Conservation (phyloP, 2,797 vertebrate species). For the Vipera latastei region DNA sequence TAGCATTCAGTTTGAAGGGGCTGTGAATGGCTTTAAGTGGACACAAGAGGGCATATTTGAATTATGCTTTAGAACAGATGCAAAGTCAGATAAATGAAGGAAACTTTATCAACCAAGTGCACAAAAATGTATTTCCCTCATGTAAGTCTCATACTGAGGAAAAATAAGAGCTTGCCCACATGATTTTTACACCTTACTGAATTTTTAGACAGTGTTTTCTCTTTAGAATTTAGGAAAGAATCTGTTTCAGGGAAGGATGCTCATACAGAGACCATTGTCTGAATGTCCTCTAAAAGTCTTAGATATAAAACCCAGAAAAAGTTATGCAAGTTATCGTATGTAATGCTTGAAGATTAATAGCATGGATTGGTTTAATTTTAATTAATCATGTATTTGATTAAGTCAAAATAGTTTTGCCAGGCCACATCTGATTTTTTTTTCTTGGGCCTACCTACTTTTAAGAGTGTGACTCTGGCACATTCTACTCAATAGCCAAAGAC, state of each 20-base stretch:
- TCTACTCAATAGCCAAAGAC: not conserved
- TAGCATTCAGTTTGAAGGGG: not conserved
- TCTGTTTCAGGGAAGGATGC: not conserved
- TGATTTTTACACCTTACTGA: not conserved
- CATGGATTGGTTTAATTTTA: not conserved
- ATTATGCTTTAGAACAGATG: not conserved
- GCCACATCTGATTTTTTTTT: not conserved
- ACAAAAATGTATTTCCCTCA: not conserved
- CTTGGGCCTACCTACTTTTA: not conserved
- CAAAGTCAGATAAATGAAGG: not conserved
- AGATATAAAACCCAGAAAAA: not conserved
- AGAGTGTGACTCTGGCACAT: not conserved
- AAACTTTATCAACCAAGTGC: not conserved
- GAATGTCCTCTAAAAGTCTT: not conserved
- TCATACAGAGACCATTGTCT: not conserved
- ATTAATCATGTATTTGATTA: not conserved
- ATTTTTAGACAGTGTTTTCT: not conserved
- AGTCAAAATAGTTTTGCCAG: not conserved
- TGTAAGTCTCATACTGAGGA: not conserved
- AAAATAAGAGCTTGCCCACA: not conserved
- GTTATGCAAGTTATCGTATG: not conserved
- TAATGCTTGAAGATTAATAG: not conserved
- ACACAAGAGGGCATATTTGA: conserved; percentile 25
- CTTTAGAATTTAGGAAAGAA: not conserved
- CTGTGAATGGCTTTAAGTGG: not conserved